A percentile compares a stretch with the other conserved stretches of the same genome.
Evolutionary conservation across 2,113 vertebrate species (phyloP).

Genomic region (Hepsetus odoe): DNA sequence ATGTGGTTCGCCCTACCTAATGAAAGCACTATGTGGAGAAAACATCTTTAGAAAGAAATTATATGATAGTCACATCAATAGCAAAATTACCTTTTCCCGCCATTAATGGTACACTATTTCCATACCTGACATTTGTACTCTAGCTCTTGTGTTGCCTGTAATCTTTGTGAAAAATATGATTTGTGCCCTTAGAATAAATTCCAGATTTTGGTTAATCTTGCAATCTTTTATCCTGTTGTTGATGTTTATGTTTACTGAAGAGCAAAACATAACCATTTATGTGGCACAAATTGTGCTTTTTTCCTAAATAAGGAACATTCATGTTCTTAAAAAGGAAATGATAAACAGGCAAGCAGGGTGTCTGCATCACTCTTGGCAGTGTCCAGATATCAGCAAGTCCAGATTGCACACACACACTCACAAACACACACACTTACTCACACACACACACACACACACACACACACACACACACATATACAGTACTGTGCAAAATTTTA

Average conservation of each 20-base stretch:
- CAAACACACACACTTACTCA: too few species aligned
- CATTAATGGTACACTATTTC: not conserved
- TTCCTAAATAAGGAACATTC: not conserved
- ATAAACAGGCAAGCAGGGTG: not conserved
- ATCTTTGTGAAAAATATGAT: not conserved
- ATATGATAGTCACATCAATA: slow-evolving; percentile 32
- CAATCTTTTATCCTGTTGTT: not conserved
- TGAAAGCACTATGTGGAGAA: slow-evolving; percentile 23
- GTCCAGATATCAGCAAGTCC: not conserved
- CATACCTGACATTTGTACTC: not conserved
- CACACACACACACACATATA: too few species aligned
- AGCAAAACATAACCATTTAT: not conserved
- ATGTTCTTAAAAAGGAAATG: not conserved
- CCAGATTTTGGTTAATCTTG: not conserved
- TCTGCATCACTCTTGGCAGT: not conserved
- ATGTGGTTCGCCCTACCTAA: slow-evolving; percentile 32
- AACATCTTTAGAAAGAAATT: slow-evolving; percentile 18
- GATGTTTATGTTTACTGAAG: slow-evolving; percentile 1
- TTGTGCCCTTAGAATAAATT: not conserved
- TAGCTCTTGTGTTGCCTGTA: slow-evolving; percentile 9
- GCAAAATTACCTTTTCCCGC: slow-evolving; percentile 13
- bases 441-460: too few species aligned
- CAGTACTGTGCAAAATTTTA: too few species aligned
- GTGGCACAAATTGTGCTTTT: not conserved
- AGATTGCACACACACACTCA: too few species aligned